These are phyloP conservation scores for Corella eumyota DNA, from an alignment of 23 tunicate species.

Conservation along the genomic window DNA sequence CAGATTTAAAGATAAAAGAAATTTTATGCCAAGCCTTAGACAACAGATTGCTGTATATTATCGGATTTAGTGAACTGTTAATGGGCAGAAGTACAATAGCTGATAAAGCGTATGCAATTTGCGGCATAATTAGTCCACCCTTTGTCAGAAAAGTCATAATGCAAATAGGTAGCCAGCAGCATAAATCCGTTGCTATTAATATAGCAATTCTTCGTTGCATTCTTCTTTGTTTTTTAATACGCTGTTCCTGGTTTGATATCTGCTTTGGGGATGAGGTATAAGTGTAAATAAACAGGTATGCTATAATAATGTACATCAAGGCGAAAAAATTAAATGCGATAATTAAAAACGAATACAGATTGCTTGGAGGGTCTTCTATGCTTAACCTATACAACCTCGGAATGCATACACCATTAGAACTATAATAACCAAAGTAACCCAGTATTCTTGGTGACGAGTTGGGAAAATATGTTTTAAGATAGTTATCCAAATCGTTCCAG, in stretches of 20 bases:
- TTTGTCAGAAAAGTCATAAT: too few relatives aligned
- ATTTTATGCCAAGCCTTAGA: too few relatives aligned
- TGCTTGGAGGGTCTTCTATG: background rate
- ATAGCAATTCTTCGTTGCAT: slow-evolving; percentile 2
- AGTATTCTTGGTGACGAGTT: too few relatives aligned
- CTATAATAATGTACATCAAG: slow-evolving; percentile 6
- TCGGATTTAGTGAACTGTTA: slow-evolving; percentile 9
- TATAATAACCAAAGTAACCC: too few relatives aligned
- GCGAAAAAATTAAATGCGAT: slow-evolving; percentile 17
- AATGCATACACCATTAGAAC: slow-evolving; percentile 25
- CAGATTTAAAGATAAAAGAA: too few relatives aligned
- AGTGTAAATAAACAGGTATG: slow-evolving; percentile 17
- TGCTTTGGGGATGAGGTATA: background rate
- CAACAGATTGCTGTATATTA: background rate
- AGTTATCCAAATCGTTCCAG: too few relatives aligned
- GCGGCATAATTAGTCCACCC: slow-evolving; percentile 1
- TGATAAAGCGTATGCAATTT: background rate
- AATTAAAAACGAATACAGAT: slow-evolving; percentile 3
- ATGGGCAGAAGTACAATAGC: slow-evolving; percentile 10
- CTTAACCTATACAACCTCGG: slow-evolving; percentile 16
- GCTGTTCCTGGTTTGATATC: background rate
- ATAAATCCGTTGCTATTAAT: slow-evolving; percentile 4
- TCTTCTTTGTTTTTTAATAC: background rate
- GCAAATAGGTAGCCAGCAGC: too few relatives aligned
- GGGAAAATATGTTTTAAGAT: too few relatives aligned